A percentile compares a stretch with the other conserved stretches of the same genome.
phyloP scores from a whole-genome alignment of 2,113 vertebrate species.

The Microtus oregoni region DNA sequence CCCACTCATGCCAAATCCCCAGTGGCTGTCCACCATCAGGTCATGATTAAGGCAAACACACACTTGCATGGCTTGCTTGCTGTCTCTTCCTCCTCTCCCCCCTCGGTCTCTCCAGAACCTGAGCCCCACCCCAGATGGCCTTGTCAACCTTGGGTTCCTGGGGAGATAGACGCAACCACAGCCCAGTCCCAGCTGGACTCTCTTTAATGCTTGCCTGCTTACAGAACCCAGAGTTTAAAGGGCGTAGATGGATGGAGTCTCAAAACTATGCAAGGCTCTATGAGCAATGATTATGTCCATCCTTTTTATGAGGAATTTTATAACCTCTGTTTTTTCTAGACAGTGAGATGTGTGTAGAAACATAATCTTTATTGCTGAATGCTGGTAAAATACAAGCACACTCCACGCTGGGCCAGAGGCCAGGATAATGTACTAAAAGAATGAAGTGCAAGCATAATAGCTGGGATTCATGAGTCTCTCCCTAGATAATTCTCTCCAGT shows the following conservation, averaged over 20 bases:
- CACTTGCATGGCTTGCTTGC: background rate
- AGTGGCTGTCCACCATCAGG: background rate
- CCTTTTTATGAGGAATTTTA: slow-evolving; percentile 45
- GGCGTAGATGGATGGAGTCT: slow-evolving; percentile 37
- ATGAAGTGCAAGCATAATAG: background rate
- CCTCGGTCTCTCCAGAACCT: background rate
- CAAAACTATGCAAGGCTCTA: background rate
- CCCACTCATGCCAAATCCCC: background rate
- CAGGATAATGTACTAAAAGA: slow-evolving; percentile 42
- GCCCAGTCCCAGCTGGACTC: background rate
- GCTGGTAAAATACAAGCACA: slow-evolving; percentile 22
- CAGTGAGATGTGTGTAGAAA: slow-evolving; percentile 54
- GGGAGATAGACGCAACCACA: background rate
- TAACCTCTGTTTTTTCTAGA: slow-evolving; percentile 39
- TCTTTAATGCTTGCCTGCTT: slow-evolving; percentile 27
- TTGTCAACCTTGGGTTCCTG: rapidly evolving
- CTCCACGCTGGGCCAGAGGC: background rate
- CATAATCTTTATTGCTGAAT: slow-evolving; percentile 12
- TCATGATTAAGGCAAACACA: background rate
- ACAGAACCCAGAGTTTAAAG: slow-evolving; percentile 24
- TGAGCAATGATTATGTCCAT: background rate
- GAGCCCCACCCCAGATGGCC: background rate
- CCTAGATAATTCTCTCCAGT: background rate
- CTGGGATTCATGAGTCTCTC: slow-evolving; percentile 10
- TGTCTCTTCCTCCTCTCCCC: background rate